A percentile compares a stretch with the other conserved stretches of the same genome.
Evolutionary conservation across 2,113 vertebrate genomes (phyloP).

Genomic region (Caloenas nicobarica): DNA sequence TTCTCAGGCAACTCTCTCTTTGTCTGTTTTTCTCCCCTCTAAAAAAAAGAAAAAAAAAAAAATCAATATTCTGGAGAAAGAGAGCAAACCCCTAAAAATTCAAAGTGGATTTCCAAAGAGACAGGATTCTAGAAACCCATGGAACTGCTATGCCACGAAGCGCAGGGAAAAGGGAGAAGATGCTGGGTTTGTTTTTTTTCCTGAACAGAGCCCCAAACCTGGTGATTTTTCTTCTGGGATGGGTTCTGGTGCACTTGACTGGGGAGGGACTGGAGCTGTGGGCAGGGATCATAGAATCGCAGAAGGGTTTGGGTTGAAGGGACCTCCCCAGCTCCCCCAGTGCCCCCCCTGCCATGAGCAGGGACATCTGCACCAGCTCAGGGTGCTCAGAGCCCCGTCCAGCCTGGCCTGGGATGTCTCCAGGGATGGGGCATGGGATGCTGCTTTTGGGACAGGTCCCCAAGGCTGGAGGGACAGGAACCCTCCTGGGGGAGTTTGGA

Average conservation of each 20-base stretch:
- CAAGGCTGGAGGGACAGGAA: fast-evolving
- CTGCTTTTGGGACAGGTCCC: background rate
- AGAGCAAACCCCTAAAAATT: background rate
- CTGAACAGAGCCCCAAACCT: background rate
- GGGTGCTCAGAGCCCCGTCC: too few species aligned
- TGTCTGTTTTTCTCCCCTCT: fast-evolving
- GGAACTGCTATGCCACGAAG: fast-evolving
- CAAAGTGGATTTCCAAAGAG: background rate
- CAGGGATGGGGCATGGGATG: background rate
- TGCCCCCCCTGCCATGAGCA: too few species aligned
- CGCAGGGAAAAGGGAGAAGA: background rate
- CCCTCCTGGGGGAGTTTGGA: background rate
- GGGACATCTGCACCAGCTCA: too few species aligned
- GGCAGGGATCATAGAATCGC: background rate
- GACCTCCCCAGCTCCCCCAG: too few species aligned
- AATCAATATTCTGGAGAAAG: too few species aligned
- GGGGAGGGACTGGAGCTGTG: background rate
- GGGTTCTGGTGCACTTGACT: background rate
- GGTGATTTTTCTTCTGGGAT: background rate
- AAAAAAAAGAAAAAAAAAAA: background rate
- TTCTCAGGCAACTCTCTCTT: background rate
- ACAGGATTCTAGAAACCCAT: background rate
- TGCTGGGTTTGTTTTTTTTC: background rate
- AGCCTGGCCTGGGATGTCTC: too few species aligned
- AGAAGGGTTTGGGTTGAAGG: too few species aligned